Base-by-base conservation (phyloP, 37 sponge, comb jelly and placozoan genomes). In the Mnemiopsis leidyi region DNA sequence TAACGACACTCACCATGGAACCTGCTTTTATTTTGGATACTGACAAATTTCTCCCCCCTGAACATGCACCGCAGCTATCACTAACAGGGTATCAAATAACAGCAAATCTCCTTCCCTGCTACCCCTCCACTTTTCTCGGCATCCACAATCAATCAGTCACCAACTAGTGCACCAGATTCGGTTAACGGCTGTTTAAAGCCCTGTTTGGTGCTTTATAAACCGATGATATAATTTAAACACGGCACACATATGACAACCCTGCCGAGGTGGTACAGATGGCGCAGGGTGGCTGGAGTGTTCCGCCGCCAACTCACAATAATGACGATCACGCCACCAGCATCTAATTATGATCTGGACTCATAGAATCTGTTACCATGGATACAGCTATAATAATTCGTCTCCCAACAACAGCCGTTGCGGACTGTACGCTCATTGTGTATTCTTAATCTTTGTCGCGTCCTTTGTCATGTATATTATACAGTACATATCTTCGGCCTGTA, bases 321-420 rank as follows among this genome's bases (percentile, higher is more conserved):
- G 61, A 48, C 61, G 9, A 69, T 69, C 28, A 21, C 29, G 73
- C 73, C 24, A 69, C 73, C 73, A 69, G 28, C 73, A 28, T 69
- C 73, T 69, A 69, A 69, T 69, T 69, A 69, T 25, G 73, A 25
- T 21, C 73, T 69, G 73, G 73, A 69, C 73, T 28, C 73, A 69
- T 69, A 21, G 73, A 69, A 69, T 69, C 73, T 69, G 73, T 69
- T 69, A 25, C 29, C 73, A 69, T 69, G 73, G 73, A 28, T 69
- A 69, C 73, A 21, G 7, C 73, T 21, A 21, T 25, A 69, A 69
- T 69, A 69, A 69, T 69, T 69, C 73, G 73, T 69, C 73, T 69
- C 73, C 73, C 29, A 61, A 9, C 9, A 69, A 69, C 73, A 69
- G 29, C 73, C 73, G 73, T 69, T 69, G 73, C 73, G 28, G 29